phyloP scores from a whole-genome alignment of 2,797 vertebrate species.

The Rhinella marina region DNA sequence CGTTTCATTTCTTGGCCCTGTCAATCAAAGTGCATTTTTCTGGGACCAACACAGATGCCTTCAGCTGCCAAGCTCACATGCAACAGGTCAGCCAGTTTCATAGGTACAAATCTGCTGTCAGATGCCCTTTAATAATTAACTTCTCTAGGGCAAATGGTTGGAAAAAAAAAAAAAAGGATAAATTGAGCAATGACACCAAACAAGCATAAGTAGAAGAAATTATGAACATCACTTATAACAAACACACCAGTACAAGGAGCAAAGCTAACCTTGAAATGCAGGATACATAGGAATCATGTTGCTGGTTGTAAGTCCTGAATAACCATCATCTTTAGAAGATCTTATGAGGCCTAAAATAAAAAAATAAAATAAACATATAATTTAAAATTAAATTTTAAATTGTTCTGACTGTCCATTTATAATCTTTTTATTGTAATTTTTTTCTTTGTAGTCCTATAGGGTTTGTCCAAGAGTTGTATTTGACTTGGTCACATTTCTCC shows the following conservation, averaged over 20 bases:
- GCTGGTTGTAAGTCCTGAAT: conserved; percentile 82
- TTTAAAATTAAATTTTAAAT: background rate
- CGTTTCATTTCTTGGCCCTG: no score
- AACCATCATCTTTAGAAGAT: conserved; percentile 75
- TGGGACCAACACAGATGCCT: no score
- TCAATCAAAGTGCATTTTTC: no score
- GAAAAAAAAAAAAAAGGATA: background rate
- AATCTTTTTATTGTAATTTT: background rate
- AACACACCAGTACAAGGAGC: background rate
- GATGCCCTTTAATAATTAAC: background rate
- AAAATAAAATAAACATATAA: background rate
- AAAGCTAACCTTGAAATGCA: conserved; percentile 86
- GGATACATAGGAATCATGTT: conserved; percentile 90
- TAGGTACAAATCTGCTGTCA: no score
- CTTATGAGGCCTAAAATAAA: conserved; percentile 69
- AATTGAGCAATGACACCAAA: background rate
- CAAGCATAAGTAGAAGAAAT: background rate
- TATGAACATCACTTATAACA: background rate
- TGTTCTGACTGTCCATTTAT: background rate
- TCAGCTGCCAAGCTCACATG: no score
- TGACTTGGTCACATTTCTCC: background rate
- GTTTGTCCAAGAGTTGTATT: background rate
- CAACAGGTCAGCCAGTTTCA: no score
- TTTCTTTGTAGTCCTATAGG: background rate
- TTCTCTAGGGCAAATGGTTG: background rate